These are phyloP conservation scores for Athene noctua DNA, from an alignment of 2,113 vertebrate genomes.

Conservation along the genomic window DNA sequence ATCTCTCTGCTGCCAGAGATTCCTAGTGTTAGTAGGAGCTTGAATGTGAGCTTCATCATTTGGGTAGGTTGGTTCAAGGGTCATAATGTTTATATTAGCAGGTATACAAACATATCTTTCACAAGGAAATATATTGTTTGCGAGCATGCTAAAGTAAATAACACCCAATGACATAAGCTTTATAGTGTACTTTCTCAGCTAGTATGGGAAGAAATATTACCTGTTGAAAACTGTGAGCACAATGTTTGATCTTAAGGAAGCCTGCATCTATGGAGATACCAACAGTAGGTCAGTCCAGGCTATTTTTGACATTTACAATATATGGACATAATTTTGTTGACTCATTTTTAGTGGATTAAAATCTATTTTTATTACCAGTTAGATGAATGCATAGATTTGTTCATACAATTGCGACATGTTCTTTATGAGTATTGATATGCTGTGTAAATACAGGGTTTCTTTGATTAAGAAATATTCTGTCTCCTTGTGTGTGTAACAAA, in stretches of 20 bases:
- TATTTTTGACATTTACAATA: not conserved
- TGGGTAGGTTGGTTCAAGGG: not conserved
- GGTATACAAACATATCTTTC: fast-evolving
- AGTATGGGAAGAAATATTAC: not conserved
- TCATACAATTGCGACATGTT: fast-evolving
- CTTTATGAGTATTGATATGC: not conserved
- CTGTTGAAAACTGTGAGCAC: not conserved
- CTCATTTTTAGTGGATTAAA: not conserved
- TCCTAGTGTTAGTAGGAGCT: fast-evolving
- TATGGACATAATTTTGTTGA: not conserved
- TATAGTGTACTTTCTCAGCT: not conserved
- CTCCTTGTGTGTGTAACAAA: not conserved
- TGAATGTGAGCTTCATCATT: not conserved
- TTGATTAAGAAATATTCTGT: not conserved
- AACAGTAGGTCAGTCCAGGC: not conserved
- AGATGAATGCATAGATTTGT: not conserved
- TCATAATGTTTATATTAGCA: not conserved
- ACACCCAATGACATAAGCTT: not conserved
- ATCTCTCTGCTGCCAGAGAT: not conserved
- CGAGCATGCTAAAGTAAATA: not conserved
- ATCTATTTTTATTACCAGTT: not conserved
- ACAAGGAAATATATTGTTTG: not conserved
- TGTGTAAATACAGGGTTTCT: not conserved
- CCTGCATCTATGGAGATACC: not conserved
- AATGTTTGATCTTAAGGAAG: not conserved